Conservation (phyloP, 2,113 vertebrate species). For the Platysteira castanea region DNA sequence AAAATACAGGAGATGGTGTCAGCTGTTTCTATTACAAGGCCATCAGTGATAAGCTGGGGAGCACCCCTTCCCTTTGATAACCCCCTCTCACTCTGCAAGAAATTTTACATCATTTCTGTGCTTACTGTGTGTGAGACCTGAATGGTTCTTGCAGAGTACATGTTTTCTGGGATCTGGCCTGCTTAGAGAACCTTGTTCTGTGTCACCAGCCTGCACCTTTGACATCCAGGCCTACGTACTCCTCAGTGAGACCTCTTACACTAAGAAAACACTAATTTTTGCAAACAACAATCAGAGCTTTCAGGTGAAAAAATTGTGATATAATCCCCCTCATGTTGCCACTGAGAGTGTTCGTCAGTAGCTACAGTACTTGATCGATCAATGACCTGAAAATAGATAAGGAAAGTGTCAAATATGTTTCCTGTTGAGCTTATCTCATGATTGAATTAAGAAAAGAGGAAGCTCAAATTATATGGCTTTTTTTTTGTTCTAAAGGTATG, state of each 20-base stretch:
- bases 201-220: not conserved
- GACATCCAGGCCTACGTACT: not conserved
- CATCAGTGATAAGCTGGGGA: not conserved
- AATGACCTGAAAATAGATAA: not conserved
- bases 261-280: not conserved
- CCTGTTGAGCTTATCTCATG: not conserved
- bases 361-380: not conserved
- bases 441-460: not conserved
- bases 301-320: not conserved
- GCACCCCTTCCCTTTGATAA: not conserved
- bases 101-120: accelerated
- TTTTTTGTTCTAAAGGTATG: not conserved
- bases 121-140: not conserved
- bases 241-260: accelerated
- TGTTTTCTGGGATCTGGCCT: not conserved
- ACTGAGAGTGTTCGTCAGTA: not conserved
- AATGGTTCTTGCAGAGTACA: accelerated
- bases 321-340: not conserved
- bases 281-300: not conserved
- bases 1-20: not conserved
- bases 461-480: not conserved
- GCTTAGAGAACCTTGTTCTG: not conserved
- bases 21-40: not conserved
- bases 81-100: not conserved
- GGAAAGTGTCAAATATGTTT: not conserved